Base-by-base conservation (phyloP, 2,888 invertebrate species). In the Drosophila limbata region DNA sequence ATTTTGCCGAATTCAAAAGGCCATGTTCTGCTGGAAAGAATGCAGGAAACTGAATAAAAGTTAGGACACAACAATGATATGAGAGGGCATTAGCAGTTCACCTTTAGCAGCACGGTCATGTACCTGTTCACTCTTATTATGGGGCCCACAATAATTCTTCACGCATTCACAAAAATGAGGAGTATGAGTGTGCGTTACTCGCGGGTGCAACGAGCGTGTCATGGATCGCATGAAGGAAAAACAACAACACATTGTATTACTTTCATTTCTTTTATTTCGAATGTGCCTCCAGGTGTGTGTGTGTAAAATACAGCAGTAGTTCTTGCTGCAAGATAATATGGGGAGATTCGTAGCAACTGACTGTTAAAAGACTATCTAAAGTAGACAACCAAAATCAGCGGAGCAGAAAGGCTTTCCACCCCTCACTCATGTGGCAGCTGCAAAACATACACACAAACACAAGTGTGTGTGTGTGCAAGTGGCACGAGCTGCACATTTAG, bases 281-380 rank as follows among this genome's bases (percentile, higher is more conserved):
- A 48, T 21, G 50, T 17, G 28, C 33, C 25, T 45, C 21, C n/a
- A 35, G 50, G 31, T 47, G 5, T 52, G 55, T 71, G 45, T 45
- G 21, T 59, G 39, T 39, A 25, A 33, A 47, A 47, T 13, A 37
- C 61, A 63, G 39, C 44, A 40, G 59, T 59, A 59, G 37, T 59
- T 59, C 47, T 59, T 17, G 47, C n/a, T 60, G 50, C 17, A 60
- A 50, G 60, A 31, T 59, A 59, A 60, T 50, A 40, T 48, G 35
- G 50, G 50, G 60, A 50, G 39, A 60, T 35, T 35, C 19, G 40
- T 42, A 50, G 67, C 48, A 50, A 64, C 68, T 63, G 69, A 60
- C 88, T 84, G 69, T 79, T 73, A 71, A 84, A 81, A 81, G 76
- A 45, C 84, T 81, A 68, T 87, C 77, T 65, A 48, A 60, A 70